Base-by-base conservation (phyloP, 2,113 vertebrate species). In the Myocastor coypus region DNA sequence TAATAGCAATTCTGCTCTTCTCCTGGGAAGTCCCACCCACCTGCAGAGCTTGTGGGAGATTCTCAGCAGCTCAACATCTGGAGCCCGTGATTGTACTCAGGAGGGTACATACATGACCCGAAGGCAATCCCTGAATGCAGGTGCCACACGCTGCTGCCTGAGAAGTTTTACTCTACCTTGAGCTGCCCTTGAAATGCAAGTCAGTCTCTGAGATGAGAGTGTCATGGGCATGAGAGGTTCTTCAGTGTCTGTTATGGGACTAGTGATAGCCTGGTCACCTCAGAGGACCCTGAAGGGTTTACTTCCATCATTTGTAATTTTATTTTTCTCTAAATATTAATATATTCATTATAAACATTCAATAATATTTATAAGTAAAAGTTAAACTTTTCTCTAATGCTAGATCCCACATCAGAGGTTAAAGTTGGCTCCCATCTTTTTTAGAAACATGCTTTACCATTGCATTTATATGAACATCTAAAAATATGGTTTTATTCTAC, bases 401-500 rank as follows among this genome's bases (percentile, higher is more conserved):
- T 37, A 59, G 10, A n/a, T 4, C 9, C 13, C 68, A 73, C n/a
- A 85, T 20, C 37, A 92, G 59, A 77, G 2, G n/a, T 94, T 82
- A 75, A 92, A 95, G 1, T 75, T 17, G 75, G 11, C 22, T 78
- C 83, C 57, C 37, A 93, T 55, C 90, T 32, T 63, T 87, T 63
- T 9, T 40, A 84, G 91, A 87, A 91, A 89, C 30, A 78, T 82
- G 12, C 28, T 57, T 85, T 82, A 89, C 57, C 7, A 68, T 77
- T 92, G 64, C 19, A 30, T 64, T 42, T 63, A 81, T 61, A 22
- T 82, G 9, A 87, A 71, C 59, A 87, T 57, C 61, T 9, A 92
- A 34, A 90, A 78, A 78, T 91, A 86, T 34, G 37, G 80, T 68
- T 93, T 84, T 87, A 16, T 95, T 92, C 16, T 59, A 13, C 40